Evolutionary conservation across 2,797 vertebrate genomes (phyloP), one percentile per base, ranked within the genome.

Genomic region (Galago senegalensis): DNA sequence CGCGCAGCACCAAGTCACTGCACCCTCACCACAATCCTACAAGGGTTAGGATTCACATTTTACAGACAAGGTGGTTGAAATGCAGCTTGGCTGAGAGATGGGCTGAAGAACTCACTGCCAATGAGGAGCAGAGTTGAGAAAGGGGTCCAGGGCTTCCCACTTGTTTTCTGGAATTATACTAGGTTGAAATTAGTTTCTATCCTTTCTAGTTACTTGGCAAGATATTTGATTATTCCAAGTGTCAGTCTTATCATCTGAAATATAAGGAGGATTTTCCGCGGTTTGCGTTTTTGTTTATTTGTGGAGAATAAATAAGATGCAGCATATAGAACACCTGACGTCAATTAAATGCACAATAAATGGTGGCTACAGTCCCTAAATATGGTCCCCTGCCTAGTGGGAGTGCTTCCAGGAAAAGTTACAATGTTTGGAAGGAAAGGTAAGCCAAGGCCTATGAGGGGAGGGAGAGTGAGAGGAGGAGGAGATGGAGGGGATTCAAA

Each of bases 41-140:
- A 12, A 23, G 40, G 21, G 23, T 93, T 72, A 49, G 11, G 56
- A 29, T 63, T 61, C 8, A 67, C 61, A n/a, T 77, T 84, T 93
- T 88, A 73, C 46, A 89, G 69, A 61, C 87, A 84, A 89, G 31
- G 83, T 92, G 86, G 87, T 67, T 75, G 87, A 96, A 91, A 67
- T 16, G 14, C 14, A 58, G 61, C 11, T 75, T 13, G 7, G 46
- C 2, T 87, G 9, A 85, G 37, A 84, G 63, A 53, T 25, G 85
- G 53, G 31, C 1, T 34, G 49, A 85, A 11, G 34, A 43, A 53
- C 46, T 82, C 7, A 34, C 7, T 83, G 61, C 13, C 27, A 56
- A 2, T 11, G 9, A n/a, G 13, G 16, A 61, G 7, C 3, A 94
- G 90, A 96, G 43, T 2, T 27, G 60, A 77, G 86, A 97, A 8